Evolutionary conservation across 2,113 vertebrate genomes (phyloP), one percentile per base, ranked within the genome.

Genomic region (Aphelocoma coerulescens): DNA sequence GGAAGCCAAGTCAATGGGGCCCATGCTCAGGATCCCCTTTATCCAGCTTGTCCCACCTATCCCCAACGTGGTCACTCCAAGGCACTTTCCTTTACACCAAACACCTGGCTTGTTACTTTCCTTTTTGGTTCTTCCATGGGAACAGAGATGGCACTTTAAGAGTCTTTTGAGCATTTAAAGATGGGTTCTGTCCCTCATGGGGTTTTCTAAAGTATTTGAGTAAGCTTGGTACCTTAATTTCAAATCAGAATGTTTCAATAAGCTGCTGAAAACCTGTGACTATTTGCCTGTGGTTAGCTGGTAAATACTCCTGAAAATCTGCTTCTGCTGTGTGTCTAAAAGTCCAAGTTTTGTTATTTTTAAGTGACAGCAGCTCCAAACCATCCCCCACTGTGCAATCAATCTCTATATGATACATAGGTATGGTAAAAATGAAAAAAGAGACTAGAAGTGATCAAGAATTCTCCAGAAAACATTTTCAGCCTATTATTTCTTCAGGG

Each of bases 381-480:
- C 6, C 21, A 46, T 33, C 2, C 5, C 11, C 6, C 1, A 0
- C 16, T 43, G 10, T 46, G 14, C 27, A 72, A 39, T 18, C 13
- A 75, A 6, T 71, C 32, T 24, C 35, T 66, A 2, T 28, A 17
- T 21, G 28, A 15, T 85, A 30, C 2, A 1, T 7, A 63, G 10
- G 2, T 52, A 41, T 16, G 4, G 8, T 21, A 79, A 61, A 1
- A 10, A 82, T 26, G 2, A 30, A 67, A 32, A 39, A 24, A 92
- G 61, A 62, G 33, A 6, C 16, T 39, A 59, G 12, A 74, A 54
- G 6, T 35, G 9, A 68, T 15, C 65, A 84, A 33, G 6, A 88
- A 67, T 55, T 54, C 32, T 82, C 23, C 48, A 78, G 20, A 1
- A 8, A 93, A 71, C 51, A 3, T n/a, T 32, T 62, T 6, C 24